A percentile compares a stretch with the other conserved stretches of the same genome.
These are phyloP conservation scores for Fragum whitleyi DNA, from an alignment of 2,888 invertebrate genomes.

Conservation along the genomic window DNA sequence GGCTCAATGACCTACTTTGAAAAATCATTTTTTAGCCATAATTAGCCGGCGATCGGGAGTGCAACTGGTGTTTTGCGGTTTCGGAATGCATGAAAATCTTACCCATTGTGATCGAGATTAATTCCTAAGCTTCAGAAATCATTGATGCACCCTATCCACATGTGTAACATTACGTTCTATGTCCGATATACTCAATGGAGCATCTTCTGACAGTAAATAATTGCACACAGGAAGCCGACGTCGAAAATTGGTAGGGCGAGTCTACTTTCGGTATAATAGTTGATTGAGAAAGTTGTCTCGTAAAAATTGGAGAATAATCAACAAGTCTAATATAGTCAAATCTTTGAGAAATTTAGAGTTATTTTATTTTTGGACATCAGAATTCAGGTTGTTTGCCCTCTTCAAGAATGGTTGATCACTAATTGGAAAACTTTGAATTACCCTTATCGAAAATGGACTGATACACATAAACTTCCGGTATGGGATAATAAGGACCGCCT, in stretches of 20 bases:
- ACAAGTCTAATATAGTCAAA: no score
- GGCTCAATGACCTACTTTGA: constrained; percentile 7
- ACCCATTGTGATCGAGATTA: constrained; percentile 23
- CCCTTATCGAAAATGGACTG: constrained; percentile 22
- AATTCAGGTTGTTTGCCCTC: no score
- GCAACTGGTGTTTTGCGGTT: constrained; percentile 20
- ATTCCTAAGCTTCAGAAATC: constrained; percentile 1
- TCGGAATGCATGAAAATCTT: constrained; percentile 10
- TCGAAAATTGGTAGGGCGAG: constrained; percentile 34
- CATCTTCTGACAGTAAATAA: constrained; percentile 13
- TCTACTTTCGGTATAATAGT: background rate
- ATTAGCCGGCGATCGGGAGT: constrained; percentile 15
- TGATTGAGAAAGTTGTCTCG: no score
- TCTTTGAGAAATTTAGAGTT: no score
- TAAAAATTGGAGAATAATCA: no score
- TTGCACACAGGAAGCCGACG: constrained; percentile 27
- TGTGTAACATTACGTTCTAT: background rate
- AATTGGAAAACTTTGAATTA: no score
- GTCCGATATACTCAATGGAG: background rate
- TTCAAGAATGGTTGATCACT: no score
- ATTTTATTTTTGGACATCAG: no score
- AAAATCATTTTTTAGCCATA: constrained; percentile 19
- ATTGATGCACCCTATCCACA: background rate
- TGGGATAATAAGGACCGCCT: constrained; percentile 57
- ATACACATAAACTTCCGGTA: constrained; percentile 37